Evolutionary conservation across 2,888 invertebrate species (phyloP).

Genomic region (Dolichopus griseipennis): DNA sequence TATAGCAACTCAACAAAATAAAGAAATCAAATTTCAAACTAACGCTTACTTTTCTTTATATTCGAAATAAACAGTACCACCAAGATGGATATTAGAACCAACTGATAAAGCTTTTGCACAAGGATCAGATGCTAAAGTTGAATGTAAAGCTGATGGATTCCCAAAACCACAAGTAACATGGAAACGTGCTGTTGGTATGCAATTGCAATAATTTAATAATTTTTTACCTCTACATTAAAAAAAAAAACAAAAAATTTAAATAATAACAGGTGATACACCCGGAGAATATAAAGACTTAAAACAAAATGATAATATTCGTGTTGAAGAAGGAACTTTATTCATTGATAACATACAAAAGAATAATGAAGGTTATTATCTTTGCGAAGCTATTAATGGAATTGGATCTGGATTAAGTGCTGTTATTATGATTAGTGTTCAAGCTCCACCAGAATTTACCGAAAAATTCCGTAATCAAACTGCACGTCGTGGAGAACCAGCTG

Average conservation of each 20-base stretch:
- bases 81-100: conserved; percentile 91
- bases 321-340: conserved; percentile 86
- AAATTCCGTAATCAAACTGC: conserved; percentile 87
- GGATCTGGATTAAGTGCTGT: conserved; percentile 92
- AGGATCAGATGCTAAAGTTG: conserved; percentile 86
- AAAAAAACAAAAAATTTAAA: conserved; percentile 13
- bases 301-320: conserved; percentile 81
- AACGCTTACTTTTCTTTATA: conserved; percentile 24
- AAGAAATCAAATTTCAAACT: neutral
- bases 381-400: conserved; percentile 93
- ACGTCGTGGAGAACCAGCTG: conserved; percentile 81
- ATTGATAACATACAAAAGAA: conserved; percentile 86
- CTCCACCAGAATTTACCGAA: conserved; percentile 88
- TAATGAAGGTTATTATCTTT: conserved; percentile 90
- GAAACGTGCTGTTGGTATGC: conserved; percentile 88
- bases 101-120: conserved; percentile 92
- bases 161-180: conserved; percentile 89
- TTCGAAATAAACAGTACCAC: conserved; percentile 60
- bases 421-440: conserved; percentile 89
- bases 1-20: neutral
- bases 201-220: neutral
- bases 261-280: conserved; percentile 66
- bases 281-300: conserved; percentile 90
- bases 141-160: conserved; percentile 94
- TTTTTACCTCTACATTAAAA: neutral